Evolutionary conservation across 2,888 invertebrate genomes (phyloP).

Genomic region (Cryptus viduatorius): DNA sequence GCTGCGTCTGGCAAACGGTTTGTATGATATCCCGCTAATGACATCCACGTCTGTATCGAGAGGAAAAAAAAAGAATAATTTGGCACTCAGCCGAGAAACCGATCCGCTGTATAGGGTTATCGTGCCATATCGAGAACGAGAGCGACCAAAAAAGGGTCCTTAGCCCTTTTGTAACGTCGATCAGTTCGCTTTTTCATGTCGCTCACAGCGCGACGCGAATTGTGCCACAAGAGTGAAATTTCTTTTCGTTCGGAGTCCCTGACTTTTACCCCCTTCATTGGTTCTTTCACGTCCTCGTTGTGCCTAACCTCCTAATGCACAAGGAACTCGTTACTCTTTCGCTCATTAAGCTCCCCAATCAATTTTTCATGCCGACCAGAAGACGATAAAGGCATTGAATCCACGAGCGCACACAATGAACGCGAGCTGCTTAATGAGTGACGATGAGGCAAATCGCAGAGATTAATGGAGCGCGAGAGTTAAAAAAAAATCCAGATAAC

Average conservation of each 20-base stretch:
- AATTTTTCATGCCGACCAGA: constrained; percentile 36
- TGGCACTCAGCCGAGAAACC: constrained; percentile 74
- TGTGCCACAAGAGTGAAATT: constrained; percentile 14
- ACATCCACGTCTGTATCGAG: constrained; percentile 54
- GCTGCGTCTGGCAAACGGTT: constrained; percentile 42
- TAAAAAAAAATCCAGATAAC: neutral
- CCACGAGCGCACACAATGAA: constrained; percentile 24
- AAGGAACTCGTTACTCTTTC: constrained; percentile 28
- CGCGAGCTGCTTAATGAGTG: constrained; percentile 21
- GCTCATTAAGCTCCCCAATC: constrained; percentile 39
- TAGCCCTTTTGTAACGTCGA: constrained; percentile 74
- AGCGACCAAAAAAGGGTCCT: constrained; percentile 36
- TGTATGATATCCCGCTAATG: constrained; percentile 41
- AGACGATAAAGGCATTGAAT: constrained; percentile 35
- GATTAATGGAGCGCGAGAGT: constrained; percentile 6
- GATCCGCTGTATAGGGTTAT: constrained; percentile 4
- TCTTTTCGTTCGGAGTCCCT: constrained; percentile 28
- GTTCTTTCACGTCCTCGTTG: constrained; percentile 33
- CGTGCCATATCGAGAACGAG: constrained; percentile 11
- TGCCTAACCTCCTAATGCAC: neutral
- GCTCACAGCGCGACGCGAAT: constrained; percentile 40
- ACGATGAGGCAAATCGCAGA: constrained; percentile 12
- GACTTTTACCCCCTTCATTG: constrained; percentile 20
- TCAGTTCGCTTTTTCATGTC: constrained; percentile 70
- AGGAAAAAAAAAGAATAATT: constrained; percentile 75